Base-by-base conservation (phyloP, 1,140 invertebrate species). In the Tribolium madens region DNA sequence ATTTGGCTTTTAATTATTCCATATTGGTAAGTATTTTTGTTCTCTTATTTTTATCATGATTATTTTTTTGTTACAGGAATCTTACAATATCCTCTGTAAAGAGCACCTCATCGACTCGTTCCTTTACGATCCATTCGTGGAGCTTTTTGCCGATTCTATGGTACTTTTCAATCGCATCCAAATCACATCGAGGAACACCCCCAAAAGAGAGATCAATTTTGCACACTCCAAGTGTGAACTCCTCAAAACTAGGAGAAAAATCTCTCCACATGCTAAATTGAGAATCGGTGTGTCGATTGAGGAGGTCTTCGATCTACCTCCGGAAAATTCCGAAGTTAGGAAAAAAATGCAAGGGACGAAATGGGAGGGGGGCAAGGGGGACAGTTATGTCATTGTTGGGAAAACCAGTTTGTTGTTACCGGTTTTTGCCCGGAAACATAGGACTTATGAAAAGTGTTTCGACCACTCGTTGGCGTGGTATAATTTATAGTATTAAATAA, bases 1-100 rank as follows among this genome's bases (percentile, higher is more conserved):
- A 83, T 33, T 17, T 68, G 12, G 64, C 73, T 15, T 69, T 83
- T 14, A 79, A 47, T 6, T 77, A 79, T 71, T 42, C 78, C 10
- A 69, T 81, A 73, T 73, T 83, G 80, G 83, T 84, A 77, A 71
- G 75, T 78, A n/a, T n/a, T n/a, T n/a, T n/a, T n/a, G n/a, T n/a
- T n/a, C n/a, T n/a, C n/a, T n/a, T n/a, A n/a, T n/a, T n/a, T 47
- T 14, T 70, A 42, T 42, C 12, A n/a, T 70, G 70, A 5, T 70
- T 46, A 18, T 36, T 1, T 50, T 71, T 64, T 46, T 42, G n/a
- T 57, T 53, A 3, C 71, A 73, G 76, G 70, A 77, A 52, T 60
- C 15, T 0, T 77, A 68, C 31, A 47, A 73, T 31, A 73, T 73
- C 50, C 15, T 79, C 33, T 50, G 2, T n/a, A 69, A 73, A 17